Percentiles rank a stretch among this genome's conserved stretches.
These are phyloP conservation scores for Syrrhaptes paradoxus DNA, from an alignment of 2,113 vertebrate genomes.

Conservation along the genomic window DNA sequence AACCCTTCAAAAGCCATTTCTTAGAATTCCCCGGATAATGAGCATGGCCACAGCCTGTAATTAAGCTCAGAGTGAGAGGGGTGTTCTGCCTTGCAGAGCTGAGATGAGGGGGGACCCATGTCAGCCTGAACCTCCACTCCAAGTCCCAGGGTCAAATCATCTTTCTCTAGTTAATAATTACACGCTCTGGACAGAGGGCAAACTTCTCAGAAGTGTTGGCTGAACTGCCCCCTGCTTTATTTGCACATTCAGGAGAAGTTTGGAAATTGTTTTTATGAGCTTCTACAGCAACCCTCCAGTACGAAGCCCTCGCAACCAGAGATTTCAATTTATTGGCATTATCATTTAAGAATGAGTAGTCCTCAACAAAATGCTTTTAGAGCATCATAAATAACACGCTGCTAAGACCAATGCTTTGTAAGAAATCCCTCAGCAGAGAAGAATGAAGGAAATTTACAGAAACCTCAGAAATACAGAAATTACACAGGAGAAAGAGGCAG, in stretches of 20 bases:
- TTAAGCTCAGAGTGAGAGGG: neutral
- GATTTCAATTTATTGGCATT: neutral
- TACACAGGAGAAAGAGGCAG: neutral
- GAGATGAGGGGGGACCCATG: fast-evolving
- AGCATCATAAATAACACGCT: neutral
- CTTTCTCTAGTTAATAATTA: neutral
- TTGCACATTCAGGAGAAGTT: neutral
- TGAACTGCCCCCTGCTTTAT: neutral
- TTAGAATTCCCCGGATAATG: neutral
- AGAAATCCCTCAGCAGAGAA: neutral
- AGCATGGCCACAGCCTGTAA: neutral
- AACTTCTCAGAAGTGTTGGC: neutral
- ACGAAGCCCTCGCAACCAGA: neutral
- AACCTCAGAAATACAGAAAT: neutral
- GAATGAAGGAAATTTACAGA: neutral
- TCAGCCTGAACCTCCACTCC: fast-evolving
- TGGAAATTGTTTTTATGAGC: neutral
- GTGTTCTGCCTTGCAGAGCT: neutral
- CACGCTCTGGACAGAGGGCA: neutral
- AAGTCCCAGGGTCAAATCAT: neutral
- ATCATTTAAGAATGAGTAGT: neutral
- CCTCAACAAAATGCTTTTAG: neutral
- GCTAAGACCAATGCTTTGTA: neutral
- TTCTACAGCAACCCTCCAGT: neutral
- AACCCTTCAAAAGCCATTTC: neutral